Base-by-base conservation (phyloP, 35 echinoderm and acorn worm genomes). In the Apostichopus californicus region DNA sequence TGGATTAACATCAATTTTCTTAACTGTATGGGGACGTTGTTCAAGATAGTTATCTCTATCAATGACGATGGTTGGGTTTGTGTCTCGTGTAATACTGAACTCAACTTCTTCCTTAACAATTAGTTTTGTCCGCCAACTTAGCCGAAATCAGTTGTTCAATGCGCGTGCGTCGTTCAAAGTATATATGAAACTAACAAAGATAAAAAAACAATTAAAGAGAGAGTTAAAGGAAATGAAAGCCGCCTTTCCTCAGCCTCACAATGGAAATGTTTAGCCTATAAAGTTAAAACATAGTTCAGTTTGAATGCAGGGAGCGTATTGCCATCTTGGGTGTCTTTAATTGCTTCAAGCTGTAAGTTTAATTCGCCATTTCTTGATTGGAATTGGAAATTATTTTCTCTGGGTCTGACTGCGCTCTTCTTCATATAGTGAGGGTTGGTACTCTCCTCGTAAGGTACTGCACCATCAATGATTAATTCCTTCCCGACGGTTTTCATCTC, bases 311-410 rank as follows among this genome's bases (percentile, higher is more conserved):
- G 93, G 20, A 87, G 97, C 53, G 89, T 73, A 6, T 90, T 70
- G 26, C 87, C 72, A 18, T 94, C 93, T 8, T 92, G 68, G 79
- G 94, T 92, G 25, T 91, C 20, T 64, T 73, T 87, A 5, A 91
- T 83, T n/a, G 89, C 83, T 72, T 99, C 97, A 6, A 99, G 87
- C 55, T 93, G 70, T 20, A 99, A 78, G n/a, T 80, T 78, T 8
- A 99, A 89, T 78, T 96, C 97, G 56, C 97, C 95, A 24, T 95
- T 94, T 24, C 78, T 80, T 1, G 97, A 99, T 18, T 92, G 91
- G 89, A 99, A 96, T 94, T 99, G 95, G 80, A 99, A 99, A 81
- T 99, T 99, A 80, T 99, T 94, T 87, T 99, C 95, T 81, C 97
- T 68, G 5, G 77, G 91, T 66, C 97, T 87, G 5, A 96, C 95